Conservation (phyloP, 1,140 invertebrate species). For the Sinella curviseta region DNA sequence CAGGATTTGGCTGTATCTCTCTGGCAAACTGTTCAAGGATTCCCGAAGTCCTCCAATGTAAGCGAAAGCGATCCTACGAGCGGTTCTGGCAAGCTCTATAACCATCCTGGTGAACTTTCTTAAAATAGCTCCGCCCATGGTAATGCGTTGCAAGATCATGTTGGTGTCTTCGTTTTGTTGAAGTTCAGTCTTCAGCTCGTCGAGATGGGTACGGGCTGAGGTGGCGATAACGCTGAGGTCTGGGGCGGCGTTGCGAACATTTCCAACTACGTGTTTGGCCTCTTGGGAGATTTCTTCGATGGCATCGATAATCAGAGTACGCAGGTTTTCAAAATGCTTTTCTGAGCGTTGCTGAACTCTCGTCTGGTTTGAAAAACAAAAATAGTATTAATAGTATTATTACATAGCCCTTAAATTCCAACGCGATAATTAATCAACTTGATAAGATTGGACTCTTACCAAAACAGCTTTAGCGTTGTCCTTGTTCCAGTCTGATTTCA, state of each 20-base stretch:
- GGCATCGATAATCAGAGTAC: not conserved
- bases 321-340: constrained; percentile 21
- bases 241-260: constrained; percentile 26
- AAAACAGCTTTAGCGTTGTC: constrained; percentile 30
- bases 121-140: not conserved
- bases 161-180: constrained; percentile 34
- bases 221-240: constrained; percentile 28
- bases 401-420: too few species aligned
- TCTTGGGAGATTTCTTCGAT: constrained; percentile 34
- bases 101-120: not conserved
- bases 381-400: constrained; percentile 24
- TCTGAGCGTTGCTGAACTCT: constrained; percentile 24
- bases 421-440: not conserved
- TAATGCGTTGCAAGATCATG: constrained; percentile 11
- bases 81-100: not conserved
- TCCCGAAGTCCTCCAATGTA: not conserved
- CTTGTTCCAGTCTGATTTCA: constrained; percentile 42
- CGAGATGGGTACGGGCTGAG: constrained; percentile 27
- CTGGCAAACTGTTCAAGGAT: not conserved
- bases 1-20: not conserved
- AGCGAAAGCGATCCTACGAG: not conserved
- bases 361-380: constrained; percentile 17
- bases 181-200: constrained; percentile 36
- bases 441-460: constrained; percentile 33
- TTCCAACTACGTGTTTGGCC: constrained; percentile 6